Evolutionary conservation across 1,140 invertebrate species (phyloP), one percentile per base, ranked within the genome.

Genomic region (Macrocentrus cingulum): DNA sequence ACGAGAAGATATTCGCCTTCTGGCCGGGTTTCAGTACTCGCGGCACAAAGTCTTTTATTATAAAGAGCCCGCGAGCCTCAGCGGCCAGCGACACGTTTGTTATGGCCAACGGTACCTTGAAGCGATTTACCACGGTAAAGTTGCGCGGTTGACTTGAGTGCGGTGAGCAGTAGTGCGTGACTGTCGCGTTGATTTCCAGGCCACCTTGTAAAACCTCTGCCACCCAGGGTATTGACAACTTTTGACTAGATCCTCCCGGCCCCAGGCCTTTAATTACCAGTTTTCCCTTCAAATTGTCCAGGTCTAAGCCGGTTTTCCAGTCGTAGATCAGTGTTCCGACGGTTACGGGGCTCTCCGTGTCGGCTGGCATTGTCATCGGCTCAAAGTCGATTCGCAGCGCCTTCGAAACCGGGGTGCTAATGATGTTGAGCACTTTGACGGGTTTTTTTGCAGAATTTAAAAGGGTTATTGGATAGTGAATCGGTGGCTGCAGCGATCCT

Each of bases 241-340:
- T 85, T 82, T 82, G 81, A 82, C 69, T 82, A 80, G 79, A 78
- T 72, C 76, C 82, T 76, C 77, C 72, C 19, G 78, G 68, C 52
- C 70, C 72, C 52, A 88, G 84, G 50, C 87, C 84, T 74, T 86
- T 88, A 23, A 90, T 80, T 32, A 88, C 80, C 52, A 91, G 82
- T 76, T 86, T 87, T 22, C 88, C 89, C 66, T 76, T 81, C 58
- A 82, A 82, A 54, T 84, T 82, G 68, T 83, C 77, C 37, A 75
- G 71, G 65, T 84, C 78, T 63, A 80, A 77, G 19, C 81, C 83
- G 54, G 68, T 74, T 72, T 83, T 82, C 83, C 83, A 91, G 79
- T 90, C 84, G 62, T 91, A 85, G 57, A 88, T 86, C 49, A 94
- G 77, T 49, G 83, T 84, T 34, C 89, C 91, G 36, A 91, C 84